These are phyloP conservation scores for Diarsia brunnea DNA, from an alignment of 2,888 invertebrate species.

Conservation along the genomic window DNA sequence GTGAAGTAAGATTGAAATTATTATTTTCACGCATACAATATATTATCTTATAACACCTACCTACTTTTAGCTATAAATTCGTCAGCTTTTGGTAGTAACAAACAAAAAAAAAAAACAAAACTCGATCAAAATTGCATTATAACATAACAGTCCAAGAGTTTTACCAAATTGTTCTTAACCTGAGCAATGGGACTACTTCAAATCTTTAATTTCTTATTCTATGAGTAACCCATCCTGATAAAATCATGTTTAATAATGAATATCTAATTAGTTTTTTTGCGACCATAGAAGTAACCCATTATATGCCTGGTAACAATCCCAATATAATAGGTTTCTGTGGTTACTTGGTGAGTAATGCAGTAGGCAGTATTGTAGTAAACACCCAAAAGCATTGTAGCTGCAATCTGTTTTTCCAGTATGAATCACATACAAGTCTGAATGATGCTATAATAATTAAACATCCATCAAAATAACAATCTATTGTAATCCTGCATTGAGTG, in stretches of 20 bases:
- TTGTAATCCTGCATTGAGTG: conserved; percentile 4
- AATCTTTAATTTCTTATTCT: background rate
- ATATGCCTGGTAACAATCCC: background rate
- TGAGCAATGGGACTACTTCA: background rate
- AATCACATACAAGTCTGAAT: conserved; percentile 26
- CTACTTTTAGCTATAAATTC: conserved; percentile 62
- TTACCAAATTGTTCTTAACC: background rate
- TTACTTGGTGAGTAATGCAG: conserved; percentile 39
- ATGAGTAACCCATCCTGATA: background rate
- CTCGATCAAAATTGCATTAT: conserved; percentile 1
- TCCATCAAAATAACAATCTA: background rate
- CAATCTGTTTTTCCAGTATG: conserved; percentile 23
- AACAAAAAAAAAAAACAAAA: conserved; percentile 30
- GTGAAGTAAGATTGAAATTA: conserved; percentile 92
- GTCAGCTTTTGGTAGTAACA: conserved; percentile 33
- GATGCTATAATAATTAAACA: conserved; percentile 4
- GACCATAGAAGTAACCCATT: background rate
- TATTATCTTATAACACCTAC: conserved; percentile 54
- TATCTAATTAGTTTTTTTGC: conserved; percentile 4
- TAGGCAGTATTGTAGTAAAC: conserved; percentile 28
- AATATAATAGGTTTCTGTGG: conserved; percentile 13
- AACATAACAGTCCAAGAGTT: background rate
- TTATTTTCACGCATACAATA: conserved; percentile 29
- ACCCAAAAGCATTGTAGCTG: conserved; percentile 26
- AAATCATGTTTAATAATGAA: background rate